A percentile compares a stretch with the other conserved stretches of the same genome.
Evolutionary conservation across 2,113 vertebrate species (phyloP).

Genomic region (Pluvianellus socialis): DNA sequence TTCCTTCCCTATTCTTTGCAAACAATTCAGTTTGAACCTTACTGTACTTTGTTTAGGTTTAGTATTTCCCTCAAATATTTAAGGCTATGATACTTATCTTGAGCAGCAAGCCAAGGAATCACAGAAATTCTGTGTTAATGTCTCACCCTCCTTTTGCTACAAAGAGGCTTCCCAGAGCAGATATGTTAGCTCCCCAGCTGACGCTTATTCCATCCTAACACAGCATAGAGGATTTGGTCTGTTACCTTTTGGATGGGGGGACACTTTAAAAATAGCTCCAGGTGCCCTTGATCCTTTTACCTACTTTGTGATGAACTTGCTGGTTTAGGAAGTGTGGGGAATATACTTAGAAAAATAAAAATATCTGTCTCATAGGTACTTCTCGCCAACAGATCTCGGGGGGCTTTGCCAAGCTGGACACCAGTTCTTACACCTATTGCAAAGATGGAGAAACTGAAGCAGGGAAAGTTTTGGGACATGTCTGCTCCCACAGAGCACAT

Average conservation of each 20-base stretch:
- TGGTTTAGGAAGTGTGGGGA: background rate
- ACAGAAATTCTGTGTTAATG: constrained; percentile 24
- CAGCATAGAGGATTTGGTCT: background rate
- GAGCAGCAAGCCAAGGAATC: constrained; percentile 44
- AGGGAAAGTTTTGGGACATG: background rate
- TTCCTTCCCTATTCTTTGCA: constrained; percentile 20
- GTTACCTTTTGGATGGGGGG: background rate
- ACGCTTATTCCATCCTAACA: background rate
- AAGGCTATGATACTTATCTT: constrained; percentile 29
- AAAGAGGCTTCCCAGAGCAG: background rate
- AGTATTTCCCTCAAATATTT: constrained; percentile 56
- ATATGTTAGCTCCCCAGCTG: background rate
- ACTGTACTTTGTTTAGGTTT: constrained; percentile 27
- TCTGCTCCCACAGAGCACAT: background rate
- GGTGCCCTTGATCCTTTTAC: background rate
- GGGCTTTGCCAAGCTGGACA: background rate
- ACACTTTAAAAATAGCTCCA: background rate
- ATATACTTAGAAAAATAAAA: background rate
- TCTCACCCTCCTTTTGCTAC: background rate
- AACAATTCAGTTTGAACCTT: constrained; percentile 15
- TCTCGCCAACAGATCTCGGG: background rate
- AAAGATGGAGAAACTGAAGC: background rate
- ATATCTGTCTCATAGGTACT: background rate
- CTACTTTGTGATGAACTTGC: background rate
- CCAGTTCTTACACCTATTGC: background rate